phyloP scores from a whole-genome alignment of 2,888 invertebrate genomes.

The Fragum sueziense region DNA sequence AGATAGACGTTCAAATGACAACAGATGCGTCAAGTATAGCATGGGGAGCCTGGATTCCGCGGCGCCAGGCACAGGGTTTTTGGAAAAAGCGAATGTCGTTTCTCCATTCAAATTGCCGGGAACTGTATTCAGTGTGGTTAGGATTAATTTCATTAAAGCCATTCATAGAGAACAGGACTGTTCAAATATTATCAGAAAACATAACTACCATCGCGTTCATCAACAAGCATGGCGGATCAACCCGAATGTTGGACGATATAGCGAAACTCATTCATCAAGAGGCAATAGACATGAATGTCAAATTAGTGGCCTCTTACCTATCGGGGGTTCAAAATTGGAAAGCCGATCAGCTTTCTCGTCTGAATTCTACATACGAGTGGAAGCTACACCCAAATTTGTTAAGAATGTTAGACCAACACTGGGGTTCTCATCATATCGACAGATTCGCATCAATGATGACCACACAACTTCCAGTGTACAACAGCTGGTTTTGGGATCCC shows the following conservation, averaged over 20 bases:
- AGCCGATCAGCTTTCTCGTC: background rate
- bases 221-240: too few relatives aligned
- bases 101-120: conserved; percentile 25
- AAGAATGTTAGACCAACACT: conserved; percentile 19
- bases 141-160: conserved; percentile 20
- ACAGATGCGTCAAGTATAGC: conserved; percentile 1
- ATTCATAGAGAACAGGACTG: background rate
- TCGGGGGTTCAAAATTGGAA: too few relatives aligned
- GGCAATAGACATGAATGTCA: too few relatives aligned
- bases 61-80: conserved; percentile 6
- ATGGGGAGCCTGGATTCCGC: conserved; percentile 17
- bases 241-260: too few relatives aligned
- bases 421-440: conserved; percentile 33
- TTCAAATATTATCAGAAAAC: conserved; percentile 28
- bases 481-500: conserved; percentile 24
- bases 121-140: conserved; percentile 22
- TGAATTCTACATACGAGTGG: conserved; percentile 25
- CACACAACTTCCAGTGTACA: conserved; percentile 1
- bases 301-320: too few relatives aligned
- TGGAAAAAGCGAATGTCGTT: conserved; percentile 21
- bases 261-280: too few relatives aligned
- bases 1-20: conserved; percentile 19
- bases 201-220: too few relatives aligned
- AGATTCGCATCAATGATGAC: conserved; percentile 23
- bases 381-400: conserved; percentile 29